Evolutionary conservation across 2,113 vertebrate genomes (phyloP), one percentile per base, ranked within the genome.

Genomic region (Phaetusa simplex): DNA sequence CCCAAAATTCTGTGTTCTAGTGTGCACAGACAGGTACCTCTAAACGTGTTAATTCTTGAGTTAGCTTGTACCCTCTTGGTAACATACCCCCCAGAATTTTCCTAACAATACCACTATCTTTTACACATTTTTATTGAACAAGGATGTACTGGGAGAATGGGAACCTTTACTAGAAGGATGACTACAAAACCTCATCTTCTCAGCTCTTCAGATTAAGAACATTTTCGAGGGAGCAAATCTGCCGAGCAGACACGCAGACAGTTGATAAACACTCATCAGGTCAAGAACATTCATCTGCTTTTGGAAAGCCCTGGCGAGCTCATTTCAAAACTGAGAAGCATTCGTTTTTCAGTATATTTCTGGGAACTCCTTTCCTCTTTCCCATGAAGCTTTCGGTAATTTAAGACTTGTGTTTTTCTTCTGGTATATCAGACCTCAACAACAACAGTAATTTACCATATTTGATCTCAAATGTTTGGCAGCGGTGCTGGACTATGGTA

Each of bases 391-490:
- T 97, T 95, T 97, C 93, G 71, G 97, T 97, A 97, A 97, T 96
- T 97, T 95, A 95, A 97, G 94, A 77, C 87, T 95, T 66, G n/a
- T 95, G 95, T 97, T 96, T 96, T 97, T 94, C 94, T 97, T 96
- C 74, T 97, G 93, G 95, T 91, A 64, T 92, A 94, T 96, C 90
- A 96, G 88, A 97, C 90, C 93, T 97, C 95, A 94, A 97, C 61
- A 94, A 95, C 92, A 93, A 95, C 90, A 95, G 93, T 95, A 76
- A 97, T 93, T 97, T 97, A 90, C 86, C 95, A 92, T 88, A 92
- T 86, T 91, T 92, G 94, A 95, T 84, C 90, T 90, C 95, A 92
- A 72, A 94, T 92, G 87, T 76, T 92, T 97, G 94, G 96, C 96
- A 95, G 81, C 6, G 30, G 45, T 87, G 82, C 77, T 62, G 30